Evolutionary conservation across 2,888 invertebrate species (phyloP).

Genomic region (Automeris io): DNA sequence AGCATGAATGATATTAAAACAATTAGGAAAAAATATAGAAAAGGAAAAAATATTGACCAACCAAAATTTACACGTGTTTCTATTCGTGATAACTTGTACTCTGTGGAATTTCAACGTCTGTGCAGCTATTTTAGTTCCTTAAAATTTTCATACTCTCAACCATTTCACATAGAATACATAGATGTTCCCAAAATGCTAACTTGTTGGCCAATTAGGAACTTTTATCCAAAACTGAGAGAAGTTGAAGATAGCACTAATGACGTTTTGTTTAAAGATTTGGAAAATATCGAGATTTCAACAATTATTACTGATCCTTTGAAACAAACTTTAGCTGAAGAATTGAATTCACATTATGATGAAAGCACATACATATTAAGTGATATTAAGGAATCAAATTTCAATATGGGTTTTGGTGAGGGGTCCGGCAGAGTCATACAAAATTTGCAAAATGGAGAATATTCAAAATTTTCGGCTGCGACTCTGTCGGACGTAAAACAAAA

Average conservation of each 20-base stretch:
- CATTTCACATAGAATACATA: conserved; percentile 53
- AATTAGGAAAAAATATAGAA: conserved; percentile 44
- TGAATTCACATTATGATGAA: conserved; percentile 34
- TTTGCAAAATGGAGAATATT: conserved; percentile 52
- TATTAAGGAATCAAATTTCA: conserved; percentile 56
- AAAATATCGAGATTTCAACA: conserved; percentile 12
- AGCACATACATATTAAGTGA: conserved; percentile 26
- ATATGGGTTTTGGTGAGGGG: conserved; percentile 77
- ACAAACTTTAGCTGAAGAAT: conserved; percentile 53
- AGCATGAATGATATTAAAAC: conserved; percentile 32
- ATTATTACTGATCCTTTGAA: conserved; percentile 32
- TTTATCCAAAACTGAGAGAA: conserved; percentile 9
- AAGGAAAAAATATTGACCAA: conserved; percentile 58
- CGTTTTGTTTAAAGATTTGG: conserved; percentile 33
- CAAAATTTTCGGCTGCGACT: conserved; percentile 75
- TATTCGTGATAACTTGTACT: conserved; percentile 35
- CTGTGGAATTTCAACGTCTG: conserved; percentile 45
- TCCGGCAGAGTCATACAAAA: conserved; percentile 76
- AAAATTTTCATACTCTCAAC: conserved; percentile 55
- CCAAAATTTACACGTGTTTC: conserved; percentile 35
- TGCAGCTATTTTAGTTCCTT: conserved; percentile 51
- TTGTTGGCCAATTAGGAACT: conserved; percentile 45
- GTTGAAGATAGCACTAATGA: conserved; percentile 20
- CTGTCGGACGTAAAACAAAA: conserved; percentile 77
- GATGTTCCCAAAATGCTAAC: conserved; percentile 38